Conservation (phyloP, 1,140 invertebrate species). For the Glossosoma conforme region DNA sequence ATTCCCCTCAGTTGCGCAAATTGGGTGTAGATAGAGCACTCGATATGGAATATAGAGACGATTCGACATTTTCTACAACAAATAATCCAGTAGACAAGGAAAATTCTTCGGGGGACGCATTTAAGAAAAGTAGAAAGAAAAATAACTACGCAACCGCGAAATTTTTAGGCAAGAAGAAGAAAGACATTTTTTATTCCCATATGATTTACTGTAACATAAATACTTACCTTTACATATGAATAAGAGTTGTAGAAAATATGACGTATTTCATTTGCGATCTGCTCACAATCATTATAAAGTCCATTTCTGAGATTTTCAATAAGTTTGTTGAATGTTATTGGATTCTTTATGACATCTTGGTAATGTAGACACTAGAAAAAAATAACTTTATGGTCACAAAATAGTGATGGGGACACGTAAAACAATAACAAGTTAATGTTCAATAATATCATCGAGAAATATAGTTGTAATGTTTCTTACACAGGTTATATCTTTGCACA, state of each 20-base stretch:
- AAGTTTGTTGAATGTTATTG: constrained; percentile 46
- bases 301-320: constrained; percentile 43
- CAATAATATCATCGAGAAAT: constrained; percentile 4
- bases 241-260: constrained; percentile 46
- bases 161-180: constrained; percentile 48
- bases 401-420: background rate
- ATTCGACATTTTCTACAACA: background rate
- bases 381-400: background rate
- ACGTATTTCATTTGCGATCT: constrained; percentile 46
- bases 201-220: constrained; percentile 5
- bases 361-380: constrained; percentile 44
- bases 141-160: constrained; percentile 28
- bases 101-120: constrained; percentile 1
- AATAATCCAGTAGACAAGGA: constrained; percentile 10
- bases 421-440: background rate
- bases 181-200: constrained; percentile 35
- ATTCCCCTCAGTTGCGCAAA: background rate
- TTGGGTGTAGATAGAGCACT: background rate
- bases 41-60: background rate
- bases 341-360: constrained; percentile 48
- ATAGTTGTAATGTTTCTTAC: constrained; percentile 33
- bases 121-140: constrained; percentile 21
- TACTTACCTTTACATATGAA: constrained; percentile 43
- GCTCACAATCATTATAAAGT: constrained; percentile 42
- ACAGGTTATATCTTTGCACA: constrained; percentile 47